Percentiles rank a stretch among this genome's conserved stretches.
phyloP scores from a whole-genome alignment of 1,140 invertebrate species.

The Bicyclus anynana region DNA sequence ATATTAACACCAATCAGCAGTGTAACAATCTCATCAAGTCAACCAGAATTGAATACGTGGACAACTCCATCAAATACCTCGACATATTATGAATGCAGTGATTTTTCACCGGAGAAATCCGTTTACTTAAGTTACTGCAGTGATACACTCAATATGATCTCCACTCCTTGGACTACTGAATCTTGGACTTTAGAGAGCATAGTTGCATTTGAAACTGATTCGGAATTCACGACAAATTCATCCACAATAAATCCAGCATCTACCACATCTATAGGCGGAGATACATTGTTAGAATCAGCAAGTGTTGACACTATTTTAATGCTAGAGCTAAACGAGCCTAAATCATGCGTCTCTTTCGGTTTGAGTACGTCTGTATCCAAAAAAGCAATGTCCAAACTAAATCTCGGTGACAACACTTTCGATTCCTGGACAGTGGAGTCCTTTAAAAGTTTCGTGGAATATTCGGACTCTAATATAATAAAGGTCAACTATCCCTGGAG shows the following conservation, averaged over 20 bases:
- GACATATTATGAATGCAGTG: too few relatives aligned
- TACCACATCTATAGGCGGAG: constrained; percentile 22
- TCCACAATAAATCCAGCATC: constrained; percentile 18
- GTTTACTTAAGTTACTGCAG: neutral
- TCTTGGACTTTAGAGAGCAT: constrained; percentile 21
- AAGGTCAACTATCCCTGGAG: constrained; percentile 40
- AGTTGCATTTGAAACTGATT: neutral
- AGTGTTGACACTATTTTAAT: constrained; percentile 28
- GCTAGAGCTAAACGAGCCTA: constrained; percentile 1
- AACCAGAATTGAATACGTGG: neutral
- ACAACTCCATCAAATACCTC: neutral
- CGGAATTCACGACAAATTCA: neutral
- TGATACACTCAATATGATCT: constrained; percentile 47
- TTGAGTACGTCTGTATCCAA: neutral
- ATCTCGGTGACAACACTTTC: constrained; percentile 17
- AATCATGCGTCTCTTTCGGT: neutral
- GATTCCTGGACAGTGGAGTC: constrained; percentile 46
- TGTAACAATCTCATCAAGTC: too few relatives aligned
- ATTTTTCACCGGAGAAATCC: neutral
- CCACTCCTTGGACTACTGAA: constrained; percentile 48
- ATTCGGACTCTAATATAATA: constrained; percentile 15
- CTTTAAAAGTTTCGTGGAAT: constrained; percentile 30
- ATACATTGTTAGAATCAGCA: constrained; percentile 6
- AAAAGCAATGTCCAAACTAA: too few relatives aligned
- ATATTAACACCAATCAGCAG: neutral